phyloP scores from a whole-genome alignment of 2,797 vertebrate species.

The Varecia variegata region DNA sequence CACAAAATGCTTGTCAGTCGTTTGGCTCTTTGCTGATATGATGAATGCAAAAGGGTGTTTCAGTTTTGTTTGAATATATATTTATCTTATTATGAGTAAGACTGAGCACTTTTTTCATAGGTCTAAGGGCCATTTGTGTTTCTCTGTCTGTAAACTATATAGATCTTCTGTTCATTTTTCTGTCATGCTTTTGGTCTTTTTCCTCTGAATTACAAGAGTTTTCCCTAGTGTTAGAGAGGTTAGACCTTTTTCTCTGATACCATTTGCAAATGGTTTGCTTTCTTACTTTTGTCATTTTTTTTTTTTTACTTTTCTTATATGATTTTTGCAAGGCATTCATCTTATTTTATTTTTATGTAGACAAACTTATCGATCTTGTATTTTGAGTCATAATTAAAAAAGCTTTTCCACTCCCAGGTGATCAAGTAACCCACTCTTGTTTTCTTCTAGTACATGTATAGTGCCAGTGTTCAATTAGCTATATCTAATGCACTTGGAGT shows the following conservation, averaged over 20 bases:
- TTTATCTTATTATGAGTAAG: background rate
- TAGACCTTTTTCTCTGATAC: background rate
- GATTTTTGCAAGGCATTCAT: background rate
- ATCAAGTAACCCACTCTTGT: background rate
- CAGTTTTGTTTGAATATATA: background rate
- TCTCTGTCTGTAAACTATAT: background rate
- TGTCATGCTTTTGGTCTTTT: background rate
- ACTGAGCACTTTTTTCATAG: background rate
- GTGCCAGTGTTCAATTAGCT: background rate
- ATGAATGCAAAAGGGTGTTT: background rate
- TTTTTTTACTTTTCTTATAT: background rate
- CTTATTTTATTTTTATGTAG: slow-evolving; percentile 24
- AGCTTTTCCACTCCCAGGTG: background rate
- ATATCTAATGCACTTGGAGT: background rate
- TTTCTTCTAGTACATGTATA: background rate
- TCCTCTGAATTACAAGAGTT: background rate
- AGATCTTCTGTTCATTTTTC: background rate
- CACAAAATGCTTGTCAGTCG: background rate
- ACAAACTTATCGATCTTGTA: background rate
- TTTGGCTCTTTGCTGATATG: background rate
- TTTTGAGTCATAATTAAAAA: background rate
- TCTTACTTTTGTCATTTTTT: slow-evolving; percentile 17
- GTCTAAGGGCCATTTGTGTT: background rate
- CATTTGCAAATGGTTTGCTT: slow-evolving; percentile 9
- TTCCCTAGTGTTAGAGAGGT: slow-evolving; percentile 7